phyloP scores from a whole-genome alignment of 2,113 vertebrate genomes.

The Rhinoptilus africanus region DNA sequence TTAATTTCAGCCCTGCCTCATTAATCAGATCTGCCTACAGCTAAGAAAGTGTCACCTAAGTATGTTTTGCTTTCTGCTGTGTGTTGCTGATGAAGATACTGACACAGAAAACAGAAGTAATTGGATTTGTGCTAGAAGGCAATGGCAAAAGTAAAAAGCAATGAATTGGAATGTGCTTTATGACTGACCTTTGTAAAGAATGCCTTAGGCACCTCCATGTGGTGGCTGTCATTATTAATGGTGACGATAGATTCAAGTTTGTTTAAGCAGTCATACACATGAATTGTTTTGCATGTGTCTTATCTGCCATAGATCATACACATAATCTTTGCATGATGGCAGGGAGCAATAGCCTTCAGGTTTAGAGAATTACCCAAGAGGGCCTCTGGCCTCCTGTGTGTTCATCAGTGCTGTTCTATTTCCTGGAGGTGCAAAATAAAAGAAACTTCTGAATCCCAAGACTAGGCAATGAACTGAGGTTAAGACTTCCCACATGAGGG shows the following conservation, averaged over 20 bases:
- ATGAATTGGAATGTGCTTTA: slow-evolving; percentile 18
- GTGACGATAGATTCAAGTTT: neutral
- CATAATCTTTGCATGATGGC: neutral
- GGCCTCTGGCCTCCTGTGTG: neutral
- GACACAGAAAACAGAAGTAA: slow-evolving; percentile 65
- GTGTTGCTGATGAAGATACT: slow-evolving; percentile 57
- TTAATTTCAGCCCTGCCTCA: slow-evolving; percentile 73
- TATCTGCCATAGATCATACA: neutral
- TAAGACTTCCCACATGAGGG: neutral
- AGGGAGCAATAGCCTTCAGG: neutral
- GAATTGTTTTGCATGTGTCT: neutral
- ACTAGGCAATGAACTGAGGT: neutral
- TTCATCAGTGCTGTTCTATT: neutral
- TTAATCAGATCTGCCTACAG: slow-evolving; percentile 72
- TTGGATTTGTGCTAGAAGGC: slow-evolving; percentile 43
- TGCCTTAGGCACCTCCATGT: slow-evolving; percentile 30
- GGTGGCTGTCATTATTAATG: slow-evolving; percentile 39
- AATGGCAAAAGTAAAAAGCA: neutral
- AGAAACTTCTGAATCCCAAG: neutral
- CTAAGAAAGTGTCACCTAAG: slow-evolving; percentile 63
- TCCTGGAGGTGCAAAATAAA: neutral
- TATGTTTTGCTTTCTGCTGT: slow-evolving; percentile 54
- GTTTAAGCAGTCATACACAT: neutral
- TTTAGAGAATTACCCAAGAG: neutral
- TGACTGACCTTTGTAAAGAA: slow-evolving; percentile 61